Base-by-base conservation (phyloP, 1,140 invertebrate genomes). In the Zophobas atratus region DNA sequence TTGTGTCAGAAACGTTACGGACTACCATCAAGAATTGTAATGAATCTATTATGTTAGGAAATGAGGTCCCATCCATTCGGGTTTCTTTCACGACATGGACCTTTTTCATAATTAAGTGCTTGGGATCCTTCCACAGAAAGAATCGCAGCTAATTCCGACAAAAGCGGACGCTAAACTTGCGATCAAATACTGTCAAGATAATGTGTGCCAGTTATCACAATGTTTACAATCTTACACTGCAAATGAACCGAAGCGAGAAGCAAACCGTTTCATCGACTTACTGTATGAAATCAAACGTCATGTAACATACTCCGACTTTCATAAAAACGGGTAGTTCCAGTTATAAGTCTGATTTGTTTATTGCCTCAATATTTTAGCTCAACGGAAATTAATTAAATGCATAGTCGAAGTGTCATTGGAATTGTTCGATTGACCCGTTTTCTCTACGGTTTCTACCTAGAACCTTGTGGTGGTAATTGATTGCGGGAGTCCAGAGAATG, bases 21-120 rank as follows among this genome's bases (percentile, higher is more conserved):
- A 63, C 79, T 75, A 79, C 79, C 80, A 84, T 84, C 82, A 56
- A 80, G 80, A 79, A 82, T 77, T 78, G 71, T 84, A 85, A 84
- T 85, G 83, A 83, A 82, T 85, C 83, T 83, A 85, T 84, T 85
- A 83, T 83, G 77, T 80, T 76, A 43, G 34, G 55, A 70, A 77
- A 75, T 77, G 75, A 77, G 75, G 8, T 77, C 56, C 75, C 75
- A 77, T 77, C 49, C 49, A 51, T 51, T 51, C 49, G 43, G 43
- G 49, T 4, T 20, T 41, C 41, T 39, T 60, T 73, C 53, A 73
- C 57, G 57, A 70, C 70, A 77, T 43, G 57, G 77, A 78, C 77
- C 70, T 72, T 51, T 67, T 67, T 43, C 60, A 67, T 67, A 67
- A 67, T 67, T 67, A 41, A 67, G 60, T 20, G 56, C 56, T 60